These are phyloP conservation scores for Synodontis membranacea DNA, from an alignment of 2,113 vertebrate species.

Conservation along the genomic window DNA sequence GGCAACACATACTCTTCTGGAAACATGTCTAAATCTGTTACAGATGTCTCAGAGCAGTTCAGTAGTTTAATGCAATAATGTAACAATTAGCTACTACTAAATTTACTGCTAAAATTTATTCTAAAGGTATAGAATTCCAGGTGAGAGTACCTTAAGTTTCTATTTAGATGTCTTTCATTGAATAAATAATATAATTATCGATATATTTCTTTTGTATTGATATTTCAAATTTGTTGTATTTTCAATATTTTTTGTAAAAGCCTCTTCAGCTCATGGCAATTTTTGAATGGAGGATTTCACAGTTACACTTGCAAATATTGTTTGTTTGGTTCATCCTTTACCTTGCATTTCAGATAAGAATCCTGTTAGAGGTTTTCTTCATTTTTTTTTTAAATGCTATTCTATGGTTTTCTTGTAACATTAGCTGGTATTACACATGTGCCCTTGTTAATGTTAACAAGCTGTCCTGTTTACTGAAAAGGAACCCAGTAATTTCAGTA, in stretches of 20 bases:
- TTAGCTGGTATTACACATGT: constrained; percentile 61
- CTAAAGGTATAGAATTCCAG: neutral
- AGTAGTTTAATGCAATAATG: no score
- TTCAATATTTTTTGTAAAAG: neutral
- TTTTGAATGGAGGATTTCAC: neutral
- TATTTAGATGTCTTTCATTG: neutral
- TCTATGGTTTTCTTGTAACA: neutral
- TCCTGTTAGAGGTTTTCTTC: neutral
- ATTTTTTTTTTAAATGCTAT: neutral
- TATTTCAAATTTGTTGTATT: neutral
- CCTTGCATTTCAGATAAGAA: neutral
- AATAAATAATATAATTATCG: no score
- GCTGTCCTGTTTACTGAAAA: neutral
- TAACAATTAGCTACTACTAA: no score
- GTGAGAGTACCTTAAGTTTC: neutral
- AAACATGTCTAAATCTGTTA: no score
- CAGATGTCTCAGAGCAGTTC: no score
- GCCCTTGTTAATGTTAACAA: constrained; percentile 15
- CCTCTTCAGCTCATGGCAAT: neutral
- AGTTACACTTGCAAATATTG: neutral
- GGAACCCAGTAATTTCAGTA: neutral
- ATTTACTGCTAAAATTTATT: neutral
- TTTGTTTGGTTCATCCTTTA: neutral
- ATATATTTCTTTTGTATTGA: neutral
- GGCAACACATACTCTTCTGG: neutral